Evolutionary conservation across 2,113 vertebrate species (phyloP).

Genomic region (Ia io): DNA sequence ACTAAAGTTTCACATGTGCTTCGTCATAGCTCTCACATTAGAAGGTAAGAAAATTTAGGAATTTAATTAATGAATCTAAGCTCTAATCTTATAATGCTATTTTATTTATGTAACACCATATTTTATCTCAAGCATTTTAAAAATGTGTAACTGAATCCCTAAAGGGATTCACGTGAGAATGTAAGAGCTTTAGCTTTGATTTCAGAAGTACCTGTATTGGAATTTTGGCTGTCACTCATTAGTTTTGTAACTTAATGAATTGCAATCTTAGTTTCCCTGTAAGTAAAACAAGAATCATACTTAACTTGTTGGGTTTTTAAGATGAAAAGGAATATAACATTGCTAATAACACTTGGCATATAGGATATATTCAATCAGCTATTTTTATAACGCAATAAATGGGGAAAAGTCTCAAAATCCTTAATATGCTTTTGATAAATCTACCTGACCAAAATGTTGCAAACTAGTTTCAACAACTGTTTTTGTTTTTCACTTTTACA

Average conservation of each 20-base stretch:
- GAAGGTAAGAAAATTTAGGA: neutral
- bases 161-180: neutral
- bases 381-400: constrained; percentile 65
- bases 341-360: neutral
- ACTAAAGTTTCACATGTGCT: neutral
- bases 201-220: neutral
- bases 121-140: constrained; percentile 57
- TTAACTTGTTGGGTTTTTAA: neutral
- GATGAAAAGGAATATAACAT: neutral
- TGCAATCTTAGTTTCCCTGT: neutral
- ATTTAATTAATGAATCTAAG: neutral
- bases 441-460: constrained; percentile 68
- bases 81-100: constrained; percentile 42
- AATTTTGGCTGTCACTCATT: constrained; percentile 4
- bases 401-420: constrained; percentile 59
- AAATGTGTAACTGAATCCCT: constrained; percentile 46
- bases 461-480: constrained; percentile 78
- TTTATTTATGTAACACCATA: constrained; percentile 32
- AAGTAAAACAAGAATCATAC: neutral
- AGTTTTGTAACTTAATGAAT: neutral
- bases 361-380: constrained; percentile 26
- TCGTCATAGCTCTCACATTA: neutral
- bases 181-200: constrained; percentile 68
- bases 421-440: constrained; percentile 78
- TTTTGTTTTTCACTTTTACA: constrained; percentile 48